Base-by-base conservation (phyloP, 2,797 vertebrate genomes). In the Oryzias dopingdopingensis region DNA sequence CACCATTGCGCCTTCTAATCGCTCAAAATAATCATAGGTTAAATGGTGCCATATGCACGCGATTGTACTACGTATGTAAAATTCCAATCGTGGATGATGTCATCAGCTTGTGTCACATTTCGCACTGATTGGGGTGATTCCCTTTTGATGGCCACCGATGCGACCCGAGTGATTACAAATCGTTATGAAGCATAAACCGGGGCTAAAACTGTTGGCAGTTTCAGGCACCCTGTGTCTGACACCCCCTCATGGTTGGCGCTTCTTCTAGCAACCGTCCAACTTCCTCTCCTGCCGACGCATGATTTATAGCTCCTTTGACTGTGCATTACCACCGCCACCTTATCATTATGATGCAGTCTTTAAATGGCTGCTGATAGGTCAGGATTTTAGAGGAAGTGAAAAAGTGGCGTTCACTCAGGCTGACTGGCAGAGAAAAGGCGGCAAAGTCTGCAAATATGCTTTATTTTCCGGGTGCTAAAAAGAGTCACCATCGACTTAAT, bases 401-500 rank as follows among this genome's bases (percentile, higher is more conserved):
- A 52, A 76, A 65, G 59, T 16, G 14, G 41, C 47, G 61, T 62
- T 56, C 37, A 64, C 48, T 72, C 42, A 53, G 57, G 66, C 59
- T 51, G 62, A 79, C 60, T 77, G 53, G 66, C 56, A 60, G 43
- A 62, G 54, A 62, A 52, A 65, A 81, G 67, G 68, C 70, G 77
- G 69, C 61, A 69, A 72, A 85, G 63, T 70, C 81, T 57, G 67
- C 68, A 63, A 75, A 76, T 79, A 82, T 29, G 65, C 76, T 73
- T 86, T 65, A 77, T 84, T 79, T 81, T 80, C 70, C 50, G 45
- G 67, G 72, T 77, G 77, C 67, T 84, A 65, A 80, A 75, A 80
- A 79, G 77, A 83, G 77, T 77, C 80, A 80, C 83, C 84, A 85
- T 88, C 88, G 83, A 86, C 85, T 84, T 86, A 84, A 89, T 89